Evolutionary conservation across 1,140 invertebrate species (phyloP).

Genomic region (Drosophila sp.): DNA sequence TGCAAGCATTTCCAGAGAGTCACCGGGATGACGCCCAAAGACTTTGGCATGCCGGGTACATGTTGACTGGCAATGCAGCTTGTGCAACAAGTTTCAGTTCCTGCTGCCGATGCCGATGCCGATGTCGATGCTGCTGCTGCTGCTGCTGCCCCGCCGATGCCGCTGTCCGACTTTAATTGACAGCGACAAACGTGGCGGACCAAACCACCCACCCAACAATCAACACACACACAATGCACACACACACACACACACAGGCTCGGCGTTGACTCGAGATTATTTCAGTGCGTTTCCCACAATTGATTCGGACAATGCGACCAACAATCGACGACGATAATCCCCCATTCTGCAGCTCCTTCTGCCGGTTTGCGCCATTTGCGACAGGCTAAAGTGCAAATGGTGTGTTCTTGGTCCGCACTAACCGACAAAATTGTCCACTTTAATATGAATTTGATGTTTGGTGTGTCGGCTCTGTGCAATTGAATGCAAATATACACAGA

Average conservation of each 20-base stretch:
- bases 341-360: not conserved
- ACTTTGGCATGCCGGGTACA: constrained; percentile 23
- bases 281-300: constrained; percentile 76
- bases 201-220: constrained; percentile 61
- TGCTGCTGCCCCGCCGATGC: constrained; percentile 1
- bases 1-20: not conserved
- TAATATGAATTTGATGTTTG: not conserved
- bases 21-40: not conserved
- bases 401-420: constrained; percentile 30
- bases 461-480: too few species aligned
- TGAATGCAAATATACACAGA: too few species aligned
- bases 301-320: constrained; percentile 76
- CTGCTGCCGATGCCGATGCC: constrained; percentile 49
- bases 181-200: constrained; percentile 71
- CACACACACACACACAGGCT: constrained; percentile 5
- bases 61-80: constrained; percentile 47
- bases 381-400: constrained; percentile 65
- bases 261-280: constrained; percentile 53
- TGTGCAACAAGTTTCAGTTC: constrained; percentile 77
- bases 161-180: constrained; percentile 68
- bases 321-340: constrained; percentile 30
- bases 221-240: constrained; percentile 8
- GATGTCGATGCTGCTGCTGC: constrained; percentile 20
- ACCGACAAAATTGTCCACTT: constrained; percentile 16
- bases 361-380: constrained; percentile 14